Evolutionary conservation across 2,113 vertebrate genomes (phyloP), one percentile per base, ranked within the genome.

Genomic region (Oriolus oriolus): DNA sequence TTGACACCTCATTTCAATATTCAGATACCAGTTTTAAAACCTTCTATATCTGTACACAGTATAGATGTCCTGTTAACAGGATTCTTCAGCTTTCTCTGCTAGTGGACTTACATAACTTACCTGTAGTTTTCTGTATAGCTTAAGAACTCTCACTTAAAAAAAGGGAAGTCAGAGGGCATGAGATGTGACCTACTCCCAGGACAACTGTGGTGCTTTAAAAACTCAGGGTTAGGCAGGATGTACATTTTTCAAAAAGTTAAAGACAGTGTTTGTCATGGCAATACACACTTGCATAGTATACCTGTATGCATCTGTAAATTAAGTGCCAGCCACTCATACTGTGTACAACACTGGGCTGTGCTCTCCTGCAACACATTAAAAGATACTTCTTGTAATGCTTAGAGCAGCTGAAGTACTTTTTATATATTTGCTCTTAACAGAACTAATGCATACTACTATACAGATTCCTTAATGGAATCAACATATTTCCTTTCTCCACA

Each of bases 401-500:
- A 97, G 95, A 96, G 97, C 95, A 96, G 97, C 95, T 95, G 97
- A 98, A 98, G 98, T 98, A 98, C 98, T 98, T 98, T 97, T 97
- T 95, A 88, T 94, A 95, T 90, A 96, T 96, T 97, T 98, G 98
- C 98, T 98, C 98, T 98, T 98, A 98, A 98, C 98, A 98, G 98
- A 98, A 98, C 98, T 96, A 98, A 98, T 98, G 97, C 98, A 99
- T 98, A 98, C 98, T 96, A 97, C 97, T 97, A 98, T 95, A 98
- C 95, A 98, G 99, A 99, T 99, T 99, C 99, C 99, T 97, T 96
- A 98, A 99, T 89, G 98, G 99, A 99, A 99, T 99, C 98, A 99
- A 99, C 98, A 98, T 96, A 98, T 98, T 98, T 98, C 98, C 98
- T 99, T 98, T 99, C 98, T 98, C 98, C 96, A 97, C 98, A 97